phyloP scores from a whole-genome alignment of 2,113 vertebrate genomes.

The Nasalis larvatus region DNA sequence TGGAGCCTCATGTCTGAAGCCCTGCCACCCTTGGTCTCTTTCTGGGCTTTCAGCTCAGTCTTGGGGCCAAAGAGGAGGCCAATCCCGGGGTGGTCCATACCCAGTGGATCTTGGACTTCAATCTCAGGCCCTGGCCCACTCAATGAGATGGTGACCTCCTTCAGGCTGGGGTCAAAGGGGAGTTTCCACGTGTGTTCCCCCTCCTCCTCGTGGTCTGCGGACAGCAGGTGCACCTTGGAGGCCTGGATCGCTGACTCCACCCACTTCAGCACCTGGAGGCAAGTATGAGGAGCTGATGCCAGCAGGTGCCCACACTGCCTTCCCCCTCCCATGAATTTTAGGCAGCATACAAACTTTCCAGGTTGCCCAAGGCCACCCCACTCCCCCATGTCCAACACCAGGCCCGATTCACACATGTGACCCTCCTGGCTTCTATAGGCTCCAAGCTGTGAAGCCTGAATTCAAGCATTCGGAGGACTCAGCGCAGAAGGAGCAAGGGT shows the following conservation, averaged over 20 bases:
- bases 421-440: background rate
- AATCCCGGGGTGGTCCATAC: conserved; percentile 73
- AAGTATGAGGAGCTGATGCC: fast-evolving
- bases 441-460: background rate
- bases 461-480: background rate
- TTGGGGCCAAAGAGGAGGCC: background rate
- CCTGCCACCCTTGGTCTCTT: background rate
- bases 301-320: background rate
- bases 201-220: conserved; percentile 89
- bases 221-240: conserved; percentile 94
- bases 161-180: conserved; percentile 93
- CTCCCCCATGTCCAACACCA: background rate
- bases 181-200: conserved; percentile 90
- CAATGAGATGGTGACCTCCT: conserved; percentile 94
- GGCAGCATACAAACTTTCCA: background rate
- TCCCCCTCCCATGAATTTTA: background rate
- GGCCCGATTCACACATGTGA: background rate
- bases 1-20: background rate
- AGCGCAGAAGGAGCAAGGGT: fast-evolving
- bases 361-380: too few species aligned
- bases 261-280: conserved; percentile 93
- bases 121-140: conserved; percentile 92
- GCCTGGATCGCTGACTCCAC: conserved; percentile 94
- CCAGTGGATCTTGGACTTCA: conserved; percentile 89
- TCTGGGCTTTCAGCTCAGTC: background rate